Percentiles rank a stretch among this genome's conserved stretches.
Evolutionary conservation across 1,140 invertebrate genomes (phyloP).

Genomic region (Leptopilina boulardi): DNA sequence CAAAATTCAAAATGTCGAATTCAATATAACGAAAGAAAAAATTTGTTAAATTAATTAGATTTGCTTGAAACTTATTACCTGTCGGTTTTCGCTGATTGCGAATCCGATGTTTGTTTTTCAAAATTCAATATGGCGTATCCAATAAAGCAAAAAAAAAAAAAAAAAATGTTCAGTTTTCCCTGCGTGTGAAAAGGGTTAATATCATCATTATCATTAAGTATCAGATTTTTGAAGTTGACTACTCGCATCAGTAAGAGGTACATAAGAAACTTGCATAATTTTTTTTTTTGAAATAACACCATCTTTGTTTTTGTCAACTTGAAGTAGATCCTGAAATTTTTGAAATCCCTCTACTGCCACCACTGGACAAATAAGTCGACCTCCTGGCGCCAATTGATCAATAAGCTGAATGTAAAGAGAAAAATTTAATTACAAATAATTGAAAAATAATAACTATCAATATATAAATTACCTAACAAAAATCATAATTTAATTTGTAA

Average conservation of each 20-base stretch:
- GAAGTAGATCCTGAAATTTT: conserved; percentile 67
- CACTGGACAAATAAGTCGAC: conserved; percentile 82
- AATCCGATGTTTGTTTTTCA: too few species aligned
- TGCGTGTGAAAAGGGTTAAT: too few species aligned
- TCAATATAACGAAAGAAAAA: too few species aligned
- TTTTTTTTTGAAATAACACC: conserved; percentile 64
- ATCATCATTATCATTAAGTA: conserved; percentile 27
- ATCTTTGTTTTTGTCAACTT: conserved; percentile 69
- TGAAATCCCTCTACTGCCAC: conserved; percentile 72
- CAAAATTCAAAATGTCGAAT: too few species aligned
- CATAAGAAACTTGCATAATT: conserved; percentile 72
- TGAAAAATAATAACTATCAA: too few species aligned
- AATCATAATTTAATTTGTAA: conserved; percentile 1
- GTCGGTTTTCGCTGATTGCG: too few species aligned
- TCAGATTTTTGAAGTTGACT: conserved; percentile 62
- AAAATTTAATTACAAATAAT: background rate
- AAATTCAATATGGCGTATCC: too few species aligned
- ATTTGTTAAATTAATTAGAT: too few species aligned
- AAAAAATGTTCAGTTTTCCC: too few species aligned
- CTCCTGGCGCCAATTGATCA: conserved; percentile 81
- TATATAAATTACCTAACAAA: too few species aligned
- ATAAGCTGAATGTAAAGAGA: conserved; percentile 70
- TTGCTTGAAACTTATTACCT: too few species aligned
- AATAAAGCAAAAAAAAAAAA: too few species aligned
- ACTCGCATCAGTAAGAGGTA: conserved; percentile 69